These are phyloP conservation scores for Parauchenoglanis ngamensis DNA, from an alignment of 2,797 vertebrate species.

Conservation along the genomic window DNA sequence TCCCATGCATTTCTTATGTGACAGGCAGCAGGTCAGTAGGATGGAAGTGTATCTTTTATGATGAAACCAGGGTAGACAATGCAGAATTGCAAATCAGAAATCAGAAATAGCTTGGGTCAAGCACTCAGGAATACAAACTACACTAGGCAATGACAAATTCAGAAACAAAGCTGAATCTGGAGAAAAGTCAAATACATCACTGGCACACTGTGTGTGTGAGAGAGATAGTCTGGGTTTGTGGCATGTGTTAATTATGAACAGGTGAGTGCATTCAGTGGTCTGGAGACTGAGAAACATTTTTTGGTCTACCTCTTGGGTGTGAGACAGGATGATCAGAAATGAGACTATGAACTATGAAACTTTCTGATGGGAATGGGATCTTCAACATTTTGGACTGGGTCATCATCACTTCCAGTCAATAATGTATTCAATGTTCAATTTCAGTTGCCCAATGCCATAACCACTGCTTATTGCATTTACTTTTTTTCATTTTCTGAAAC, in stretches of 20 bases:
- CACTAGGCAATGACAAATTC: not conserved
- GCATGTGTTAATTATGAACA: not conserved
- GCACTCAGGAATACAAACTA: not conserved
- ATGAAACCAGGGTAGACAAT: not conserved
- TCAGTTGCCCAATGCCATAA: no score
- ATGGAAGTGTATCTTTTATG: not conserved
- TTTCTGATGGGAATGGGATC: not conserved
- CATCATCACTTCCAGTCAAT: not conserved
- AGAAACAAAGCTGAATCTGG: not conserved
- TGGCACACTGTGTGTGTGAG: not conserved
- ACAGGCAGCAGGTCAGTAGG: not conserved
- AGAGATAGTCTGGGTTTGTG: not conserved
- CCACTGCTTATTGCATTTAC: not conserved
- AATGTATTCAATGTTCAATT: not conserved
- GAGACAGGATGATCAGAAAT: not conserved
- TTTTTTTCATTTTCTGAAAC: not conserved
- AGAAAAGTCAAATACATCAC: not conserved
- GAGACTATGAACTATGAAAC: not conserved
- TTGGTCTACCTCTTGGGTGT: not conserved
- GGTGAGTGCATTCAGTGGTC: not conserved
- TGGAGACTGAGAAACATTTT: not conserved
- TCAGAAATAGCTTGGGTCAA: not conserved
- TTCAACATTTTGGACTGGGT: not conserved
- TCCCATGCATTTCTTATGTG: conserved; percentile 5
- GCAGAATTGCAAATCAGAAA: not conserved